Conservation (phyloP, 2,888 invertebrate species). For the Amaurobius ferox region DNA sequence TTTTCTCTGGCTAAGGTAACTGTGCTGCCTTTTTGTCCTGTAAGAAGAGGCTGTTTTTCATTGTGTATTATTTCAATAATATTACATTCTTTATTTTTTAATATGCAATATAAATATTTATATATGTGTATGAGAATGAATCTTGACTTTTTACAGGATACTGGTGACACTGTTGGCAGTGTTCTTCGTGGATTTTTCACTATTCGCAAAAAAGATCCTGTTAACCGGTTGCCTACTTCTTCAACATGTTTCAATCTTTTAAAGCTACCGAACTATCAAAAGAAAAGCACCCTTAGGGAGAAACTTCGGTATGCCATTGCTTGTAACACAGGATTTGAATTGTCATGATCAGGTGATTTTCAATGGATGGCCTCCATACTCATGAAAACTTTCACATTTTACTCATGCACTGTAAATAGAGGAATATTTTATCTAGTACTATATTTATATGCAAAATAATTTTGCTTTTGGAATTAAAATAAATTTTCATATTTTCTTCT, state of each 20-base stretch:
- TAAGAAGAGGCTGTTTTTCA: too few relatives aligned
- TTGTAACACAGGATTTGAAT: conserved; percentile 98
- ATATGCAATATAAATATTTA: too few relatives aligned
- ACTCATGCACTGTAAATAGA: conserved; percentile 57
- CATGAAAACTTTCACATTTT: conserved; percentile 32
- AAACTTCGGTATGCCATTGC: conserved; percentile 98
- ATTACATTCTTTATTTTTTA: too few relatives aligned
- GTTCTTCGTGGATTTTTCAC: conserved; percentile 99
- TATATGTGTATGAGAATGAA: too few relatives aligned
- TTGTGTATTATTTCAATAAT: too few relatives aligned
- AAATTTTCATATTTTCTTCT: neutral
- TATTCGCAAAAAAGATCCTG: conserved; percentile 94
- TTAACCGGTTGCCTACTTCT: conserved; percentile 97
- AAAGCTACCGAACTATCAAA: conserved; percentile 98
- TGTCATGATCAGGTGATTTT: conserved; percentile 83
- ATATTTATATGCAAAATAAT: neutral
- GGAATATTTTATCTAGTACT: conserved; percentile 14
- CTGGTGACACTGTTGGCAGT: conserved; percentile 80
- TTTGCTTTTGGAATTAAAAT: neutral
- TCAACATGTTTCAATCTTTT: conserved; percentile 99
- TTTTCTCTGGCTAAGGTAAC: too few relatives aligned
- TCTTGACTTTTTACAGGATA: conserved; percentile 79
- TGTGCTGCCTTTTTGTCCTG: too few relatives aligned
- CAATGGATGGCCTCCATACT: neutral
- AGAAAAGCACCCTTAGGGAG: conserved; percentile 94